Evolutionary conservation across 2,888 invertebrate species (phyloP), one percentile per base, ranked within the genome.

Genomic region (Campoplex nolae): DNA sequence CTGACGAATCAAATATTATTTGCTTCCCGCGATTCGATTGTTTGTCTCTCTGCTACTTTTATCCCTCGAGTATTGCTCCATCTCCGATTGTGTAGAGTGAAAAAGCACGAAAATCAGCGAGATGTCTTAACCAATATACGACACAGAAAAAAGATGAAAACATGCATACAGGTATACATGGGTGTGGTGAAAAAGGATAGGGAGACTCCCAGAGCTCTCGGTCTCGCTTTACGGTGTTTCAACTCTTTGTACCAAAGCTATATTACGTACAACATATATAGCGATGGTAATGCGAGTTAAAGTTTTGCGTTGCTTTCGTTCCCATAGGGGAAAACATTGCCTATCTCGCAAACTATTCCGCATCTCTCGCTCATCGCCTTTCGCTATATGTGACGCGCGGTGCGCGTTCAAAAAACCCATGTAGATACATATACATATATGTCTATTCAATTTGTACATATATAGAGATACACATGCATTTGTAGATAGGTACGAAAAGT

Each of bases 401-500:
- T 45, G 45, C 45, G 11, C 45, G 42, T 42, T 42, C 8, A 42
- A 42, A 42, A 42, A 42, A 42, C 42, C 42, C 42, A 42, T 9
- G 1, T 42, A 7, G 3, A 42, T 16, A 45, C 13, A 28, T 48
- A 18, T 58, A n/a, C 28, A 54, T 65, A 76, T 35, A 9, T 28
- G 32, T 32, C 45, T 54, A 7, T n/a, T 38, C 23, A 2, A 28
- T 23, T 7, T 16, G 28, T 13, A 18, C 28, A 28, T 28, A 9
- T 58, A n/a, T 38, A 54, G 54, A 76, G n/a, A 70, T 58, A 48
- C 8, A 16, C 65, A 54, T 42, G 35, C 32, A 73, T 62, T 56
- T 32, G 58, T 45, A 79, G 32, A 73, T 54, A 73, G 35, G 80
- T 77, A 83, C 84, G 84, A 88, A 89, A 88, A 88, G 75, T 89